Evolutionary conservation across 2,797 vertebrate species (phyloP).

Genomic region (Phyllotis vaccarum): DNA sequence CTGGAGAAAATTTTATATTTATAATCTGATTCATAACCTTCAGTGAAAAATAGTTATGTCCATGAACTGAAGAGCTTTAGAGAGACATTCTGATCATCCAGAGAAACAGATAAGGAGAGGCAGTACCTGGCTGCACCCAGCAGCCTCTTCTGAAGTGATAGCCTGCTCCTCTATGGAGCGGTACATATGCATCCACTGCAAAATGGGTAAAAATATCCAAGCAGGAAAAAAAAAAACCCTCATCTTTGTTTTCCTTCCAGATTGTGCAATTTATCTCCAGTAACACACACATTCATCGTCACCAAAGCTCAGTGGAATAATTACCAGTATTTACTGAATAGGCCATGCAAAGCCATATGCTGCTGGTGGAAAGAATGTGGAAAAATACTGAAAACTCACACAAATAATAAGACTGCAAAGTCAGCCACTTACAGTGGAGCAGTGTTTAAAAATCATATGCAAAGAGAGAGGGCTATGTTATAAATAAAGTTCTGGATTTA

Average conservation of each 20-base stretch:
- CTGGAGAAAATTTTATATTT: constrained; percentile 23
- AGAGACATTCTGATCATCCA: constrained; percentile 4
- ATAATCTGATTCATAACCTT: constrained; percentile 56
- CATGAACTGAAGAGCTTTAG: constrained; percentile 26
- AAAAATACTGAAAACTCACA: constrained; percentile 66
- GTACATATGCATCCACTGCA: constrained; percentile 63
- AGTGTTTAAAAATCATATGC: constrained; percentile 55
- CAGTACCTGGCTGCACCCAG: not conserved
- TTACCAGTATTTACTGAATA: constrained; percentile 75
- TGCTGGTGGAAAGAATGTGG: constrained; percentile 69
- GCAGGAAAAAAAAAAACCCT: constrained; percentile 42
- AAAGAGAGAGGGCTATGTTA: not conserved
- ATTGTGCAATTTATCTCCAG: constrained; percentile 80
- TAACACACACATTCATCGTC: constrained; percentile 73
- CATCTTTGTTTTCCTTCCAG: constrained; percentile 69
- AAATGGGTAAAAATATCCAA: constrained; percentile 67
- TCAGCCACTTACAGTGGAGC: constrained; percentile 70
- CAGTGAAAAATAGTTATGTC: constrained; percentile 27
- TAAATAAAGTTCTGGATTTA: constrained; percentile 54
- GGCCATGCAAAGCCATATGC: constrained; percentile 74
- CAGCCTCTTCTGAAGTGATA: not conserved
- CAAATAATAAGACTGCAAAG: constrained; percentile 77
- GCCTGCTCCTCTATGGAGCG: not conserved
- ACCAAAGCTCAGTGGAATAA: constrained; percentile 75
- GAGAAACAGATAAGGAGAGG: not conserved